phyloP scores from a whole-genome alignment of 2,888 invertebrate species.

The Drosophila quinaria region DNA sequence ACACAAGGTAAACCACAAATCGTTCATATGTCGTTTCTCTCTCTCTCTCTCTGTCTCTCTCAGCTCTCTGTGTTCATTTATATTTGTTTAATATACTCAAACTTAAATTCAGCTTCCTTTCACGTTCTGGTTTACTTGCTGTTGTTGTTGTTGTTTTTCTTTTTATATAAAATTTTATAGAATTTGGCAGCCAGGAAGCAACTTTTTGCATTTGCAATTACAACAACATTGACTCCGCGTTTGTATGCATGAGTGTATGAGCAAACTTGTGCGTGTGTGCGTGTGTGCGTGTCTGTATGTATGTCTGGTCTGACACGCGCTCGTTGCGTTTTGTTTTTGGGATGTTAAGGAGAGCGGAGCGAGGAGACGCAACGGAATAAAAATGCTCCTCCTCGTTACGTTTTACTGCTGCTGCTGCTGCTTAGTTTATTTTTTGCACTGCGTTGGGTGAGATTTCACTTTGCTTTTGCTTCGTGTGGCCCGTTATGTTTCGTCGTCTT shows the following conservation, averaged over 20 bases:
- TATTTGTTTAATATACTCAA: constrained; percentile 20
- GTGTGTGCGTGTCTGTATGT: constrained; percentile 8
- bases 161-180: constrained; percentile 10
- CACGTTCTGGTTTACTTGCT: background rate
- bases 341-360: background rate
- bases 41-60: background rate
- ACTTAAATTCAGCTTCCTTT: constrained; percentile 16
- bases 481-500: constrained; percentile 46
- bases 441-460: constrained; percentile 74
- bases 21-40: constrained; percentile 20
- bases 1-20: constrained; percentile 64
- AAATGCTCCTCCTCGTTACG: constrained; percentile 31
- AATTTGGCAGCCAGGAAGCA: constrained; percentile 18
- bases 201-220: constrained; percentile 12
- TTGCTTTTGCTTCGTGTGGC: constrained; percentile 49
- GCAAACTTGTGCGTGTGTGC: background rate
- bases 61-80: constrained; percentile 2
- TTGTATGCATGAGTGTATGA: background rate
- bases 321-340: constrained; percentile 5
- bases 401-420: constrained; percentile 34
- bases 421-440: constrained; percentile 44
- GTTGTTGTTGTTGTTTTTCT: background rate
- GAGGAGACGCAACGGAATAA: background rate
- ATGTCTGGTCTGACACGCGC: constrained; percentile 19
- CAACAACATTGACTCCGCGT: background rate